Percentiles rank a stretch among this genome's conserved stretches.
Conservation (phyloP, 1,140 invertebrate genomes). For the Drosophila ercepeae region DNA sequence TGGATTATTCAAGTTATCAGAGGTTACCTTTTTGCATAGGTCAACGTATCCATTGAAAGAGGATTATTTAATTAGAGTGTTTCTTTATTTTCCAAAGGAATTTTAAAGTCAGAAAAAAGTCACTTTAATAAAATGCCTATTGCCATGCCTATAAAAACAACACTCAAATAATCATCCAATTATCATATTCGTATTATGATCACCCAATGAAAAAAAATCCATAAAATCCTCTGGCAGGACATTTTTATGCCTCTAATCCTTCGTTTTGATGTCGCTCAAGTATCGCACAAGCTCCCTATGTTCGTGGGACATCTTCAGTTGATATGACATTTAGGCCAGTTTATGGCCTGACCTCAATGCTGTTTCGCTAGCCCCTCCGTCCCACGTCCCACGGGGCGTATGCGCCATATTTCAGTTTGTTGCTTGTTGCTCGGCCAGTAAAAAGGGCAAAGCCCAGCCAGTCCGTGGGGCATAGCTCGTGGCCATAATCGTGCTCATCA, state of each 20-base stretch:
- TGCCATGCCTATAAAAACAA: not conserved
- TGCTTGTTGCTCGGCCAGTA: slow-evolving; percentile 3
- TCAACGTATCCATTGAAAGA: slow-evolving; percentile 1
- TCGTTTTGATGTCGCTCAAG: slow-evolving; percentile 40
- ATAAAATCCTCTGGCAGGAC: slow-evolving; percentile 12
- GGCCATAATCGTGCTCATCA: slow-evolving; percentile 50
- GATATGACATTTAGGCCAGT: slow-evolving; percentile 70
- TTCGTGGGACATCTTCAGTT: slow-evolving; percentile 34
- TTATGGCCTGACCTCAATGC: slow-evolving; percentile 70
- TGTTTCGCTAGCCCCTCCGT: slow-evolving; percentile 32
- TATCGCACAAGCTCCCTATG: slow-evolving; percentile 3
- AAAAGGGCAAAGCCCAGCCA: not conserved
- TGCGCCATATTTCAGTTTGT: slow-evolving; percentile 61
- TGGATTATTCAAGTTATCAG: not conserved
- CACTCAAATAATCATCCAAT: slow-evolving; percentile 34
- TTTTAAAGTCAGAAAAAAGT: not conserved
- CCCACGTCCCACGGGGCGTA: slow-evolving; percentile 49
- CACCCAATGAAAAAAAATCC: slow-evolving; percentile 13
- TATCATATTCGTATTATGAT: slow-evolving; percentile 28
- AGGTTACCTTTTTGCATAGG: not conserved
- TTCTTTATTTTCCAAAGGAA: not conserved
- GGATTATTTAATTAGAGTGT: too few relatives aligned
- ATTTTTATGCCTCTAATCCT: slow-evolving; percentile 47
- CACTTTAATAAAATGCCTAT: too few relatives aligned
- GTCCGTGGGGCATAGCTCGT: slow-evolving; percentile 3